These are phyloP conservation scores for Reticulitermes lucifugus DNA, from an alignment of 2,888 invertebrate species.

Conservation along the genomic window DNA sequence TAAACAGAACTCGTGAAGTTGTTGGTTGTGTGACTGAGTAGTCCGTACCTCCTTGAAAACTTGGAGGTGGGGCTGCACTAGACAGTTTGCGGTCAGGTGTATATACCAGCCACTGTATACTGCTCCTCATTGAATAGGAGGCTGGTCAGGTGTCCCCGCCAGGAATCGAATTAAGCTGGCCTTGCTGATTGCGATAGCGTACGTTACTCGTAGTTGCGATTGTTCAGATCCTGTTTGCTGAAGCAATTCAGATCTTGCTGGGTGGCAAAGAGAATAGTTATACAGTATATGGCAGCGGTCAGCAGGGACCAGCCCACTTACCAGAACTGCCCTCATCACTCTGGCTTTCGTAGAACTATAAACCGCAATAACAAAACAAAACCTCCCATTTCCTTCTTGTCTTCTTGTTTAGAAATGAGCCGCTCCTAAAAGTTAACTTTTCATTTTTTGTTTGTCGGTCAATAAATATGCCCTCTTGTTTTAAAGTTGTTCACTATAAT, in stretches of 20 bases:
- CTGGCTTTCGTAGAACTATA: slow-evolving; percentile 18
- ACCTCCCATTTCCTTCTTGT: slow-evolving; percentile 1
- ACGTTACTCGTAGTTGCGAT: no score
- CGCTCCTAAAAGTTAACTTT: not conserved
- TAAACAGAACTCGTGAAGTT: no score
- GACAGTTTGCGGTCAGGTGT: no score
- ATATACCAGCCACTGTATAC: no score
- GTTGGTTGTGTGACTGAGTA: no score
- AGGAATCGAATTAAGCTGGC: no score
- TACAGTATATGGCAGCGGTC: not conserved
- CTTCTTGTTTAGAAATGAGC: not conserved
- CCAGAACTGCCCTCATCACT: not conserved
- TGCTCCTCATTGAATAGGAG: no score
- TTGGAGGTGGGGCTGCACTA: no score
- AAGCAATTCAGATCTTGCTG: slow-evolving; percentile 4
- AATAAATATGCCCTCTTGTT: slow-evolving; percentile 11
- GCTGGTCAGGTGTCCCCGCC: no score
- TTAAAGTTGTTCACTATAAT: not conserved
- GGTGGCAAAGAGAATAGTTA: not conserved
- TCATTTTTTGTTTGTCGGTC: not conserved
- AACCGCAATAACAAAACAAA: slow-evolving; percentile 33
- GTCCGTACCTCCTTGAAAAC: no score
- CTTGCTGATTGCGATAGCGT: no score
- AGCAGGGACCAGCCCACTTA: slow-evolving; percentile 15
- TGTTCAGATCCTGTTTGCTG: not conserved